Base-by-base conservation (phyloP, 35 echinoderm and acorn worm species). In the Ophioderma brevispina region DNA sequence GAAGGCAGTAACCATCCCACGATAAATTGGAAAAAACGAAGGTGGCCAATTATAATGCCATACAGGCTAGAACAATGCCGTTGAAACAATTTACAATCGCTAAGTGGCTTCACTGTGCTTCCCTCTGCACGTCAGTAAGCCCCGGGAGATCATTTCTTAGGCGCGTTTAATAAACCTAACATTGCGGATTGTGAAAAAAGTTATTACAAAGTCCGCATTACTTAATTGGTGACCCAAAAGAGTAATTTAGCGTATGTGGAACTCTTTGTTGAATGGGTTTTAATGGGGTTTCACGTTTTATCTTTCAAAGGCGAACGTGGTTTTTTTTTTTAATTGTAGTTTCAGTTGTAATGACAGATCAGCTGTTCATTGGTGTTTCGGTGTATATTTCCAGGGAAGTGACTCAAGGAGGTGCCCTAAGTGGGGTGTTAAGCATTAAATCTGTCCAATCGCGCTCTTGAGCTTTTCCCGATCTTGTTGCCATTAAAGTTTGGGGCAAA, bases 291-390 rank as follows among this genome's bases (percentile, higher is more conserved):
- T 80, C 1, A 38, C 78, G 78, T 80, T 0, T 19, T 35, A 1
- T 40, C 15, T 59, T 89, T 46, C 32, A 39, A 33, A 30, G 32
- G 38, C 19, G 33, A 33, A 28, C 0, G 28, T 90, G 80, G 88
- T 35, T n/a, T 6, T 13, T 4, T 4, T 83, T 76, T 83, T 36
- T 32, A 1, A 31, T 13, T 31, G n/a, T n/a, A n/a, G n/a, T 13
- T 90, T 19, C 31, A n/a, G 50, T 13, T 75, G 80, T 18, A 83
- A n/a, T n/a, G 33, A 31, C 50, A 28, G 21, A 90, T 52, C 80
- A 33, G 79, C 88, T 14, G 33, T 0, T 82, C 79, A 52, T 90
- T 41, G n/a, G n/a, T 79, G 88, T 13, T 90, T 83, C 75, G 88
- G 88, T 0, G 35, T 31, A 5, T 90, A 76, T 49, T 90, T 50